Evolutionary conservation across 1,140 invertebrate genomes (phyloP), one percentile per base, ranked within the genome.

Genomic region (Brachionus asplanchnoidis): DNA sequence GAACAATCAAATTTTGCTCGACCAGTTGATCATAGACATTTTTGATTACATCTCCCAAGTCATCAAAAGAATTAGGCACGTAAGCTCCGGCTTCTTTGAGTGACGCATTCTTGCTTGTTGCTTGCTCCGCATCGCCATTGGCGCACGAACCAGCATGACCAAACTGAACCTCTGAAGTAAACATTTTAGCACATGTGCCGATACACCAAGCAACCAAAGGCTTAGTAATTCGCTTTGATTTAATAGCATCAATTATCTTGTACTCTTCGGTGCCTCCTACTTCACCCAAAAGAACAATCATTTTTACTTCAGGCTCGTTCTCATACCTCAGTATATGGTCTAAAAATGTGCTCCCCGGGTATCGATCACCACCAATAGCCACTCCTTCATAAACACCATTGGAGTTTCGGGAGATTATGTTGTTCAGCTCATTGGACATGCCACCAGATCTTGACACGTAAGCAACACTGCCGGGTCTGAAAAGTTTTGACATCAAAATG

Each of bases 251-350:
- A 86, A 96, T 97, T 8, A 99, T 95, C 88, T 97, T 94, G 88
- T 99, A 99, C 88, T 99, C 97, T 90, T 99, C 97, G n/a, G 94
- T 92, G n/a, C 97, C 97, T 12, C 97, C 97, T 40, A 99, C 97
- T 91, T 99, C 97, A 17, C 97, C 97, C 20, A 99, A 90, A 0
- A 99, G 89, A 6, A 99, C 94, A 87, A 99, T 93, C 93, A 99
- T 94, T 88, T 99, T 98, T 4, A 96, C 91, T 85, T 92, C 90
- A 23, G 92, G 92, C 85, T 94, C 92, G 77, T 89, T 90, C 87
- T 94, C 92, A 87, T 94, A 94, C 77, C 97, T 93, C 87, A 97
- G 90, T 85, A 99, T 94, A 87, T 99, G 97, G 90, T 99, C 97
- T 92, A 98, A 96, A 90, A 99, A 99, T 0, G 95, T 98, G 8